Percentiles rank a stretch among this genome's conserved stretches.
Conservation (phyloP, 1,140 invertebrate species). For the Himalopsyche phryganea region DNA sequence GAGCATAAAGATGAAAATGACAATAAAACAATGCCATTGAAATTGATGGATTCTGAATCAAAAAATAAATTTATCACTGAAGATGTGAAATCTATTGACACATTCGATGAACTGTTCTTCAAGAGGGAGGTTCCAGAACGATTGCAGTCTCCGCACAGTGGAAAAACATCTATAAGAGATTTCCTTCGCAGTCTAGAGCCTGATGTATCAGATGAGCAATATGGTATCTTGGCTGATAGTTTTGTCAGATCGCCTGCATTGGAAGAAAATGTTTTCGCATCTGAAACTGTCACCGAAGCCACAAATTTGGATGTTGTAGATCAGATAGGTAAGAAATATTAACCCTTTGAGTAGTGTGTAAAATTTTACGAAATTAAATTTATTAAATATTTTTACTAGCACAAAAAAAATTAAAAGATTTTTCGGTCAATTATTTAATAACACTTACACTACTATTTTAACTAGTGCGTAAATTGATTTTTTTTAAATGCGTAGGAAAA, state of each 20-base stretch:
- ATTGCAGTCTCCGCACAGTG: not conserved
- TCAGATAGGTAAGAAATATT: conserved; percentile 21
- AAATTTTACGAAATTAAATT: too few species aligned
- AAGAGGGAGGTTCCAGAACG: conserved; percentile 29
- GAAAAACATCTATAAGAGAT: not conserved
- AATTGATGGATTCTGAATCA: not conserved
- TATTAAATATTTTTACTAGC: too few species aligned
- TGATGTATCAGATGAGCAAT: conserved; percentile 23
- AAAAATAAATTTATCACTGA: conserved; percentile 1
- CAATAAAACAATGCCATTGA: not conserved
- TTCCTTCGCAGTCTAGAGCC: conserved; percentile 29
- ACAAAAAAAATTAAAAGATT: not conserved
- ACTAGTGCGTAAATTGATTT: too few species aligned
- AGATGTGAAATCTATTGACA: not conserved
- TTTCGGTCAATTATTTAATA: not conserved
- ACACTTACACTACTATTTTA: too few species aligned
- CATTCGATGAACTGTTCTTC: conserved; percentile 3
- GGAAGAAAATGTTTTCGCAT: conserved; percentile 14
- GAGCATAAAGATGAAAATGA: conserved; percentile 21
- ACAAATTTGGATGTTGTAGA: conserved; percentile 31
- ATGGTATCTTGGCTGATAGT: conserved; percentile 11
- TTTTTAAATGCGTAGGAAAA: too few species aligned
- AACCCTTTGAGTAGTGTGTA: too few species aligned
- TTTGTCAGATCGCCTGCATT: not conserved
- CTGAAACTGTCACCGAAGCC: conserved; percentile 19